These are phyloP conservation scores for Hirtodrosophila duncani DNA, from an alignment of 2,888 invertebrate genomes.

Conservation along the genomic window DNA sequence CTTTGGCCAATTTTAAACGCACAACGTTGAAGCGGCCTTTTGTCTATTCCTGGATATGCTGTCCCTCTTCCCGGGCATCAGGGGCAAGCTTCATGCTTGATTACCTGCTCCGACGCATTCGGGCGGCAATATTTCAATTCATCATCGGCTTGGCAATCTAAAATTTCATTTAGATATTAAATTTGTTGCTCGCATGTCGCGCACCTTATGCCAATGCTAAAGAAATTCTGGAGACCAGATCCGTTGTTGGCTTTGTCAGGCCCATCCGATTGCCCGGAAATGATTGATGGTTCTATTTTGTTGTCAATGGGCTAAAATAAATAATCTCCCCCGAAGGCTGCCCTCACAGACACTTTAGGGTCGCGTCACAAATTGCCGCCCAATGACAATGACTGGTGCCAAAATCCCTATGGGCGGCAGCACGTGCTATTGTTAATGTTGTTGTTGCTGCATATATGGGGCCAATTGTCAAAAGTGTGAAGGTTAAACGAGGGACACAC, in stretches of 20 bases:
- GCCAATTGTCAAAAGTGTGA: constrained; percentile 44
- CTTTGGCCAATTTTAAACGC: constrained; percentile 29
- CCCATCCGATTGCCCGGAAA: constrained; percentile 63
- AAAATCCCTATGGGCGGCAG: not conserved
- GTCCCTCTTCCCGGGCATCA: not conserved
- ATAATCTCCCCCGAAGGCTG: constrained; percentile 38
- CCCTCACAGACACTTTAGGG: not conserved
- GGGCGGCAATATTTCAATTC: constrained; percentile 70
- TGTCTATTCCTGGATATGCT: constrained; percentile 37
- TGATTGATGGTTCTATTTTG: constrained; percentile 51
- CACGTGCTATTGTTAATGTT: constrained; percentile 11
- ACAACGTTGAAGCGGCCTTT: constrained; percentile 32
- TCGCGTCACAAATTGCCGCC: constrained; percentile 40
- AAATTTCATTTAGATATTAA: constrained; percentile 65
- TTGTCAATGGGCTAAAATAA: constrained; percentile 45
- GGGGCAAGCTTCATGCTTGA: constrained; percentile 50
- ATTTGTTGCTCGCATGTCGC: constrained; percentile 15
- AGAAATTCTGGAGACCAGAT: not conserved
- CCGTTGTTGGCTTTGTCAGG: not conserved
- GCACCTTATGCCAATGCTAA: not conserved
- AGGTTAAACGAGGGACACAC: constrained; percentile 40
- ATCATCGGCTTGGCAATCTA: constrained; percentile 60
- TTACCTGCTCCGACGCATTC: constrained; percentile 63
- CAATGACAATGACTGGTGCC: constrained; percentile 32
- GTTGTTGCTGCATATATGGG: not conserved